Base-by-base conservation (phyloP, 2,113 vertebrate species). In the Nothocercus nigrocapillus region DNA sequence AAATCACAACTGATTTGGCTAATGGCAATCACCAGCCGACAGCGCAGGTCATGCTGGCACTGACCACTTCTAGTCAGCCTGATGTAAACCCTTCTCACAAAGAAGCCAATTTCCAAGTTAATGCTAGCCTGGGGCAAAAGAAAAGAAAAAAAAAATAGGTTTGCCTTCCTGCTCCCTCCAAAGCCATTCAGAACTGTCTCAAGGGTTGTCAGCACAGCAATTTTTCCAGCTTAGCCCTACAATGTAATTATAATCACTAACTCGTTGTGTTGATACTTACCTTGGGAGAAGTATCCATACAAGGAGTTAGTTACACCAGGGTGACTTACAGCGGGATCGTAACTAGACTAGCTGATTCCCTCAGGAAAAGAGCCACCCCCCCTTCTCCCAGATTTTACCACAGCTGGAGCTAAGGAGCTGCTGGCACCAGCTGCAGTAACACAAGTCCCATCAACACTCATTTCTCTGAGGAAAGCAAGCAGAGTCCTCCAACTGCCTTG, bases 201-300 rank as follows among this genome's bases (percentile, higher is more conserved):
- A 11, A 76, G 61, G 72, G 22, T 38, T 84, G 38, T n/a, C 67
- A 85, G 56, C 82, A 76, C 40, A 62, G 73, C 61, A 54, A 51
- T 28, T 90, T 82, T 83, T 64, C 73, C 63, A 93, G 72, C 25
- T 4, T 28, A 89, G 82, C 54, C 77, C 79, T 59, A 59, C 75
- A 53, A 62, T 17, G 4, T 42, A 78, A 73, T 59, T 88, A 58
- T 24, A 66, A 92, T 89, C 84, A 77, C 70, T 66, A 95, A 94
- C 90, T 78, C 84, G 4, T 27, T 66, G 82, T 80, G 70, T 67
- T 88, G 93, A 91, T 67, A 85, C 91, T 89, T 92, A 96, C 95
- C 94, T 95, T 94, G 38, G 45, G 14, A 94, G 36, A 84, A 91
- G 89, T 76, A 89, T 24, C 96, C 94, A 93, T 94, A 96, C 91